Percentiles rank a stretch among this genome's conserved stretches.
These are phyloP conservation scores for Hypercompe scribonia DNA, from an alignment of 2,888 invertebrate species.

Conservation along the genomic window DNA sequence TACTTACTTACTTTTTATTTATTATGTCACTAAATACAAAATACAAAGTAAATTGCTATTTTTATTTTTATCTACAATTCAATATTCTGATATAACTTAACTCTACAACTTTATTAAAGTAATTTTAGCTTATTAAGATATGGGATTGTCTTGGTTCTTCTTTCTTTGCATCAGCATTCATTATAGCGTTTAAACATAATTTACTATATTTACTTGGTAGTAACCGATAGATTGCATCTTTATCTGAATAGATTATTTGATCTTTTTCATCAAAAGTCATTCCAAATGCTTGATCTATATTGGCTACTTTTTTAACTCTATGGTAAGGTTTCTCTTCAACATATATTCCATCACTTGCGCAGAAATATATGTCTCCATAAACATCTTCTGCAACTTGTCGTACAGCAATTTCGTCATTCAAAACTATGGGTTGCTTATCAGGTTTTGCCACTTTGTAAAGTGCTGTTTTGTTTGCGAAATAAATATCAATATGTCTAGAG, in stretches of 20 bases:
- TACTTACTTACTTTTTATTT: background rate
- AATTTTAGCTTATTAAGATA: slow-evolving; percentile 26
- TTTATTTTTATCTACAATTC: slow-evolving; percentile 10
- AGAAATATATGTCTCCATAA: slow-evolving; percentile 74
- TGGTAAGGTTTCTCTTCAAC: slow-evolving; percentile 64
- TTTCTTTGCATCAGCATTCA: slow-evolving; percentile 19
- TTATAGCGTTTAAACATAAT: slow-evolving; percentile 57
- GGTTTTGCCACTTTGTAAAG: slow-evolving; percentile 71
- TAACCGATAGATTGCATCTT: slow-evolving; percentile 65
- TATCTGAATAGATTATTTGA: slow-evolving; percentile 48
- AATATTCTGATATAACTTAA: background rate
- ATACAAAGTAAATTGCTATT: background rate
- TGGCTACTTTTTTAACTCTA: slow-evolving; percentile 61
- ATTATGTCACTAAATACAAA: background rate
- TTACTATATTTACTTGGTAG: slow-evolving; percentile 57
- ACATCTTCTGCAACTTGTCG: slow-evolving; percentile 74
- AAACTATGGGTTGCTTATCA: slow-evolving; percentile 49
- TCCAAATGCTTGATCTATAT: slow-evolving; percentile 68
- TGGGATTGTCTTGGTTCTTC: slow-evolving; percentile 16
- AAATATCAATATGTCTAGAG: slow-evolving; percentile 67
- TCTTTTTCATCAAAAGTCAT: slow-evolving; percentile 70
- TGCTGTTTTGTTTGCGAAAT: slow-evolving; percentile 76
- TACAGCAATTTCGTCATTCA: slow-evolving; percentile 66
- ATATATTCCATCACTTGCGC: slow-evolving; percentile 53
- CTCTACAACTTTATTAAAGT: background rate